Evolutionary conservation across 1,140 invertebrate species (phyloP).

Genomic region (Atopsyche davidsoni): DNA sequence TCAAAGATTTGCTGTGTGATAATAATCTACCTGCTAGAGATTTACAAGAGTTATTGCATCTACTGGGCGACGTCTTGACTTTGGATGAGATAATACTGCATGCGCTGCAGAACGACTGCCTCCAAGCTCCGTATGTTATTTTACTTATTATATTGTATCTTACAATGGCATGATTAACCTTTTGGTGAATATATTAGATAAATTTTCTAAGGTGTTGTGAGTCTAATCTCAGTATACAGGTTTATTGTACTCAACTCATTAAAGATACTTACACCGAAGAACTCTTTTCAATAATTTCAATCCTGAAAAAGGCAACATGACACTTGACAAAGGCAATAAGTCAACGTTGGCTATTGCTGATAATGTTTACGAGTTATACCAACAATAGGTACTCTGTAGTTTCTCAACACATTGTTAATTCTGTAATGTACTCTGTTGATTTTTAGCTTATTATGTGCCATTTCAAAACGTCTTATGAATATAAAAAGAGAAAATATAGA

Average conservation of each 20-base stretch:
- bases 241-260: no score
- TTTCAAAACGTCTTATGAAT: slow-evolving; percentile 19
- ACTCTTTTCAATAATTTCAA: no score
- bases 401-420: background rate
- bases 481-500: slow-evolving; percentile 12
- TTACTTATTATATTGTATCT: background rate
- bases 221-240: no score
- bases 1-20: slow-evolving; percentile 17
- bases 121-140: slow-evolving; percentile 16
- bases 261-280: no score
- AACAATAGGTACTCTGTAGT: no score
- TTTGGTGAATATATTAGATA: no score
- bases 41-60: slow-evolving; percentile 12
- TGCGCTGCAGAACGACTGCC: slow-evolving; percentile 7
- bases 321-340: no score
- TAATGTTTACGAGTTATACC: no score
- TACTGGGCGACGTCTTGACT: slow-evolving; percentile 12
- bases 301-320: no score
- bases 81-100: slow-evolving; percentile 19
- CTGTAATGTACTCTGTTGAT: slow-evolving; percentile 2
- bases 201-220: no score
- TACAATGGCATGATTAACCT: slow-evolving; percentile 4
- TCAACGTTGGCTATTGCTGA: no score
- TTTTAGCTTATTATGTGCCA: slow-evolving; percentile 14
- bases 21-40: slow-evolving; percentile 15